Conservation (phyloP, 1,140 invertebrate genomes). For the Harpegnathos saltator region DNA sequence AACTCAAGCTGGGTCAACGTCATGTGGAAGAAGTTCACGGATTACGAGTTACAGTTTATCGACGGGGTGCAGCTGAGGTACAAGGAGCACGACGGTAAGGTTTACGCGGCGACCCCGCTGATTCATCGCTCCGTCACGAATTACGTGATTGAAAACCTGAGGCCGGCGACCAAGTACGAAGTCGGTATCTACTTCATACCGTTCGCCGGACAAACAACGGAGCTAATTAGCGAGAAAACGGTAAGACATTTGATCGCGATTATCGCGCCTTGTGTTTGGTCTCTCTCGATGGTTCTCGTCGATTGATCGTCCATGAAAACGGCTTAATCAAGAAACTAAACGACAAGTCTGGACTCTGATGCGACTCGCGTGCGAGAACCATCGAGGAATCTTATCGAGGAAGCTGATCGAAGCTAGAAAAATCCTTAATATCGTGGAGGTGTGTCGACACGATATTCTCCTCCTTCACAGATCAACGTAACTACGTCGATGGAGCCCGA, state of each 20-base stretch:
- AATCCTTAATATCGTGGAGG: too few species aligned
- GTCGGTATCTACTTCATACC: slow-evolving; percentile 92
- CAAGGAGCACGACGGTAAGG: slow-evolving; percentile 90
- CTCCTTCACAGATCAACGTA: slow-evolving; percentile 77
- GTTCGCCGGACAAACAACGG: slow-evolving; percentile 90
- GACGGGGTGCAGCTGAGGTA: slow-evolving; percentile 91
- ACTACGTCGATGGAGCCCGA: slow-evolving; percentile 86
- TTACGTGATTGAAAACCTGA: slow-evolving; percentile 90
- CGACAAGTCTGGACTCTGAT: too few species aligned
- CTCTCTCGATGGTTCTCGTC: too few species aligned
- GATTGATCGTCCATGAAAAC: not conserved
- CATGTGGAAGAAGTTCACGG: slow-evolving; percentile 93
- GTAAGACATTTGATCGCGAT: slow-evolving; percentile 78
- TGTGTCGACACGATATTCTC: too few species aligned
- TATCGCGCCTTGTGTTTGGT: not conserved
- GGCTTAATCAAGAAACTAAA: not conserved
- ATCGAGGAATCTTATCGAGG: too few species aligned
- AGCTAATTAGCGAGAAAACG: slow-evolving; percentile 90
- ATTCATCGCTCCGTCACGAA: slow-evolving; percentile 91
- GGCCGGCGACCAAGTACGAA: slow-evolving; percentile 91
- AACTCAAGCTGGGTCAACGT: slow-evolving; percentile 92
- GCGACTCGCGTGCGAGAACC: too few species aligned
- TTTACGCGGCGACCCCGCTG: slow-evolving; percentile 91
- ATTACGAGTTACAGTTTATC: slow-evolving; percentile 92
- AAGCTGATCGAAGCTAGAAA: too few species aligned